These are phyloP conservation scores for Heteronetta atricapilla DNA, from an alignment of 2,113 vertebrate genomes.

Conservation along the genomic window DNA sequence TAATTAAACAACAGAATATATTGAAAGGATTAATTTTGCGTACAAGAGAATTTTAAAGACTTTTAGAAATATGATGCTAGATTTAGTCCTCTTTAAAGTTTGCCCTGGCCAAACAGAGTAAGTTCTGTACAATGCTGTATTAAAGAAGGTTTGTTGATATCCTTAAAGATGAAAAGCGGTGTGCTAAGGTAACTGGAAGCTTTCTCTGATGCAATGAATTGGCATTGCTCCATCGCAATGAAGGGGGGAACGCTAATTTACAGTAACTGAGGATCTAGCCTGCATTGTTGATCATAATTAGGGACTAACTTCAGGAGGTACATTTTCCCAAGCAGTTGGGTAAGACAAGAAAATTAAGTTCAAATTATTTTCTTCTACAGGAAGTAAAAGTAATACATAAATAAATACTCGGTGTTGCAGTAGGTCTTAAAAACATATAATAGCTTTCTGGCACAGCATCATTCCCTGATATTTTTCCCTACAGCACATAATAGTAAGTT, in stretches of 20 bases:
- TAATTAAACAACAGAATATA: neutral
- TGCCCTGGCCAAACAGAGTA: neutral
- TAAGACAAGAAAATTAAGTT: constrained; percentile 71
- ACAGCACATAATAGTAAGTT: constrained; percentile 62
- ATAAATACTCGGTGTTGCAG: constrained; percentile 63
- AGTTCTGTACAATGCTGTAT: neutral
- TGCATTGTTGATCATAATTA: neutral
- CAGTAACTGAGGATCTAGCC: neutral
- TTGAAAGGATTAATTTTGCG: constrained; percentile 6
- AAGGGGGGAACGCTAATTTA: constrained; percentile 1
- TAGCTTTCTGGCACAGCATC: constrained; percentile 61
- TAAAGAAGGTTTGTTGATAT: neutral
- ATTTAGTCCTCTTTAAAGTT: neutral
- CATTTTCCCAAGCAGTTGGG: constrained; percentile 57
- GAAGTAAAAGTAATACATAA: constrained; percentile 63
- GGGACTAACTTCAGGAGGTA: constrained; percentile 44
- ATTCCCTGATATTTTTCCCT: constrained; percentile 47
- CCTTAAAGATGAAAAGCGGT: neutral
- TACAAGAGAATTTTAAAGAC: neutral
- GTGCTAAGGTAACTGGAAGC: neutral
- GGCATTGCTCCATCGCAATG: neutral
- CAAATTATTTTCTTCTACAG: constrained; percentile 71
- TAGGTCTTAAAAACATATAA: constrained; percentile 57
- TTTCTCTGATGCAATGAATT: neutral
- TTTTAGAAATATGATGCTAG: neutral